These are phyloP conservation scores for Tetragnatha versicolor DNA, from an alignment of 1,140 invertebrate species.

Conservation along the genomic window DNA sequence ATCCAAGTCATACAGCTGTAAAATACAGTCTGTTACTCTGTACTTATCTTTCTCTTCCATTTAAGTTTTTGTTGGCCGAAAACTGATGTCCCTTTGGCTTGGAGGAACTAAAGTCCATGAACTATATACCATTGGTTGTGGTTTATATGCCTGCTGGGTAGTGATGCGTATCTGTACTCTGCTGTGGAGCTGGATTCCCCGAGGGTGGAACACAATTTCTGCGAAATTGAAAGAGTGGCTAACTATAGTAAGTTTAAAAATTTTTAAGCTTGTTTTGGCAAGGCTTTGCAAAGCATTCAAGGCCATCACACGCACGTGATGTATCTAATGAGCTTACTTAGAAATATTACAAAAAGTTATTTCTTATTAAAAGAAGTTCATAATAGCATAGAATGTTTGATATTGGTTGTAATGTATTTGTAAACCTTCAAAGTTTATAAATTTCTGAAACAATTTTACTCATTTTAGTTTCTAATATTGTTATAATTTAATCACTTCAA, in stretches of 20 bases:
- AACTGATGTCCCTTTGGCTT: constrained; percentile 85
- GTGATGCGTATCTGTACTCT: constrained; percentile 78
- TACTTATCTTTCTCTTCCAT: constrained; percentile 52
- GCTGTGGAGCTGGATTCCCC: constrained; percentile 84
- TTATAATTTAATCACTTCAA: too few relatives aligned
- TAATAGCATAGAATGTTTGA: too few relatives aligned
- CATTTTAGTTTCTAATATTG: too few relatives aligned
- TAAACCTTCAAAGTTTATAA: too few relatives aligned
- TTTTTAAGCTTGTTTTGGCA: too few relatives aligned
- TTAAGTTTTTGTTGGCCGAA: constrained; percentile 82
- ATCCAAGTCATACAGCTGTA: not conserved
- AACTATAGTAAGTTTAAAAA: constrained; percentile 63
- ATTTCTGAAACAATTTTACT: too few relatives aligned
- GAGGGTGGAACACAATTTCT: constrained; percentile 80
- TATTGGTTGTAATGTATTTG: too few relatives aligned
- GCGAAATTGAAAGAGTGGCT: constrained; percentile 78
- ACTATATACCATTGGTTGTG: constrained; percentile 92
- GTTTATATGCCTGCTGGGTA: constrained; percentile 93
- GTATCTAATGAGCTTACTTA: too few relatives aligned
- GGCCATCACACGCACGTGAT: too few relatives aligned
- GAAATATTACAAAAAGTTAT: too few relatives aligned
- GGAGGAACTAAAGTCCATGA: constrained; percentile 81
- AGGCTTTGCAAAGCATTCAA: too few relatives aligned
- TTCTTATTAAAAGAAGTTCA: too few relatives aligned
- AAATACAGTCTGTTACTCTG: not conserved